These are phyloP conservation scores for Biston stratarius DNA, from an alignment of 2,888 invertebrate genomes.

Conservation along the genomic window DNA sequence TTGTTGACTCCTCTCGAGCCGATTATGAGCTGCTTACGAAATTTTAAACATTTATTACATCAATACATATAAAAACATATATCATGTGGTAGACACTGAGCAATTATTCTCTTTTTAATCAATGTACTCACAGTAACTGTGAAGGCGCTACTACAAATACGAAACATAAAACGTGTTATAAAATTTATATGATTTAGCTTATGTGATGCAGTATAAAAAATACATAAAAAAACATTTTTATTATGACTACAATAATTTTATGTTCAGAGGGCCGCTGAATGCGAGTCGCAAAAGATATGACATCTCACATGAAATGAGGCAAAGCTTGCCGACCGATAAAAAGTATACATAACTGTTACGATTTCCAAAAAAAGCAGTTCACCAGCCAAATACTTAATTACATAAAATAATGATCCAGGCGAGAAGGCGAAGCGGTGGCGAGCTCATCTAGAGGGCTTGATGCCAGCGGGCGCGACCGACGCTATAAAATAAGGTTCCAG, in stretches of 20 bases:
- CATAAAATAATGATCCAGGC: constrained; percentile 81
- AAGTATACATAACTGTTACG: constrained; percentile 72
- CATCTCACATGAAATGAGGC: constrained; percentile 50
- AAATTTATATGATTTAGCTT: constrained; percentile 19
- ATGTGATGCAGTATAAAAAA: constrained; percentile 18
- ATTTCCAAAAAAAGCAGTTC: constrained; percentile 74
- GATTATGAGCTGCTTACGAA: constrained; percentile 45
- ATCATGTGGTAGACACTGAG: constrained; percentile 34
- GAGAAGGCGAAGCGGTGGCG: constrained; percentile 70
- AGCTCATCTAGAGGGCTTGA: constrained; percentile 79
- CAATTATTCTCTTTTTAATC: constrained; percentile 36
- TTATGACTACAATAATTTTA: constrained; percentile 34
- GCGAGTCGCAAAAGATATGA: constrained; percentile 35
- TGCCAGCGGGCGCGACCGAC: constrained; percentile 64
- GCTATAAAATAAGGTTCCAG: constrained; percentile 46
- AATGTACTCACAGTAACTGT: constrained; percentile 20
- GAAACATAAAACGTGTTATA: constrained; percentile 10
- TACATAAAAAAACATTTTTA: constrained; percentile 29
- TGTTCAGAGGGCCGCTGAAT: constrained; percentile 17
- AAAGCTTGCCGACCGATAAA: constrained; percentile 62
- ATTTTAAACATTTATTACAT: constrained; percentile 44
- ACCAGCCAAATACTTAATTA: constrained; percentile 76
- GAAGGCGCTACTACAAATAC: constrained; percentile 20
- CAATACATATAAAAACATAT: constrained; percentile 39
- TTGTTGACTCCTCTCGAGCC: constrained; percentile 63